Evolutionary conservation across 1,140 invertebrate species (phyloP).

Genomic region (Drosophila pseudoananassae): DNA sequence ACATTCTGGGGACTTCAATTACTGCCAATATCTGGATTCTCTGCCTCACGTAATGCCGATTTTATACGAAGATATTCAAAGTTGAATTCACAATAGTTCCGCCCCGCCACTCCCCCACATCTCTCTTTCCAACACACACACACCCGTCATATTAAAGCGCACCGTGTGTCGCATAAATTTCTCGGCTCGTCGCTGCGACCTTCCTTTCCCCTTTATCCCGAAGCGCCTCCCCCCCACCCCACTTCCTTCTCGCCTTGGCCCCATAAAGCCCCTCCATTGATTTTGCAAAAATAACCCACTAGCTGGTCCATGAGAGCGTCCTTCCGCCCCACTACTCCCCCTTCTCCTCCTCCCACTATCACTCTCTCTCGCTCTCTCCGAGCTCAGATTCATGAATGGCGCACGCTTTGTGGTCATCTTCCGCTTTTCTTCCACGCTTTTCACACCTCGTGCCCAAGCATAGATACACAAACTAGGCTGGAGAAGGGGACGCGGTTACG

Average conservation of each 20-base stretch:
- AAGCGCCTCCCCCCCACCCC: not conserved
- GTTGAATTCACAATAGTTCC: constrained; percentile 13
- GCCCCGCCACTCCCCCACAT: constrained; percentile 3
- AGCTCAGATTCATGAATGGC: constrained; percentile 61
- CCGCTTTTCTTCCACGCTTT: constrained; percentile 53
- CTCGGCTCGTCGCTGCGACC: constrained; percentile 23
- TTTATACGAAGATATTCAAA: constrained; percentile 21
- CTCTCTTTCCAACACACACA: not conserved
- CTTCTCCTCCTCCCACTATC: not conserved
- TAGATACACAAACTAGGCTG: constrained; percentile 40
- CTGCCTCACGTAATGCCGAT: not conserved
- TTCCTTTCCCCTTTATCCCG: constrained; percentile 43
- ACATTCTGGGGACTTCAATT: not conserved
- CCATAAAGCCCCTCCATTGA: constrained; percentile 18
- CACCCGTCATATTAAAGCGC: constrained; percentile 27
- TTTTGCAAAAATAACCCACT: constrained; percentile 26
- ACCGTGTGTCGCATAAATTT: constrained; percentile 40
- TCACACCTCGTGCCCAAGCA: constrained; percentile 58
- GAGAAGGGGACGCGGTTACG: not conserved
- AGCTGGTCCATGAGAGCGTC: constrained; percentile 14
- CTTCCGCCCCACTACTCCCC: not conserved
- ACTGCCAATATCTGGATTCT: not conserved
- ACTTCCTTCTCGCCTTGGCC: not conserved
- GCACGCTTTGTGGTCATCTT: constrained; percentile 52
- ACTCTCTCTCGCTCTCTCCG: constrained; percentile 2